Evolutionary conservation across 92 coral and sea anemone species (phyloP).

Genomic region (Zoanthus solanderi): DNA sequence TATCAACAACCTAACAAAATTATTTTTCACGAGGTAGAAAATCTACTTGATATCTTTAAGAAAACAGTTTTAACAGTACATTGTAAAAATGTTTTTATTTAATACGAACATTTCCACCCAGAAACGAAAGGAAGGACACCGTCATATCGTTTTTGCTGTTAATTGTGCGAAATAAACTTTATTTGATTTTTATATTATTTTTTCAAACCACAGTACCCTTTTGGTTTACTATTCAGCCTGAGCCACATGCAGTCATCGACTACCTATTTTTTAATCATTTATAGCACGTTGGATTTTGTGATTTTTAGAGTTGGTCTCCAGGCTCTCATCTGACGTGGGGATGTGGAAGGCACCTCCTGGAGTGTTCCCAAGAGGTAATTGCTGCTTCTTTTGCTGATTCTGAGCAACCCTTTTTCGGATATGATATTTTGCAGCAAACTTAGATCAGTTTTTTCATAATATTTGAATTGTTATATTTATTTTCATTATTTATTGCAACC

Average conservation of each 20-base stretch:
- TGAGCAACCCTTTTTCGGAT: neutral
- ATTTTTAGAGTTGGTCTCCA: constrained; percentile 89
- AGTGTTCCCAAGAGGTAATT: constrained; percentile 83
- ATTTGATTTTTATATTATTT: neutral
- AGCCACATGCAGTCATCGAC: too few species aligned
- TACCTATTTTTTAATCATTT: neutral
- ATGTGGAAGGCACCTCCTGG: constrained; percentile 90
- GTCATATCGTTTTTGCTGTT: too few species aligned
- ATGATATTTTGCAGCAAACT: neutral
- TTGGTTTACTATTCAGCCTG: too few species aligned
- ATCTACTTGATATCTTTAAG: neutral
- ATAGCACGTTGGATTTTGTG: neutral
- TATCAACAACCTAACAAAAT: too few species aligned
- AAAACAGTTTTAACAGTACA: too few species aligned
- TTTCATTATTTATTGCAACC: neutral
- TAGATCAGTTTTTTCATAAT: neutral
- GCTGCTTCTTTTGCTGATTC: neutral
- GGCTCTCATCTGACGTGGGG: constrained; percentile 90
- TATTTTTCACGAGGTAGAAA: too few species aligned
- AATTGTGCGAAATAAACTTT: too few species aligned
- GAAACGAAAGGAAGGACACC: too few species aligned
- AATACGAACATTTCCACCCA: too few species aligned
- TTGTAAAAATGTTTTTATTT: too few species aligned
- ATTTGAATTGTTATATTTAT: neutral
- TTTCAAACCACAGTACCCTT: neutral